A percentile compares a stretch with the other conserved stretches of the same genome.
phyloP scores from a whole-genome alignment of 2,888 invertebrate genomes.

The Oscheius sp. region DNA sequence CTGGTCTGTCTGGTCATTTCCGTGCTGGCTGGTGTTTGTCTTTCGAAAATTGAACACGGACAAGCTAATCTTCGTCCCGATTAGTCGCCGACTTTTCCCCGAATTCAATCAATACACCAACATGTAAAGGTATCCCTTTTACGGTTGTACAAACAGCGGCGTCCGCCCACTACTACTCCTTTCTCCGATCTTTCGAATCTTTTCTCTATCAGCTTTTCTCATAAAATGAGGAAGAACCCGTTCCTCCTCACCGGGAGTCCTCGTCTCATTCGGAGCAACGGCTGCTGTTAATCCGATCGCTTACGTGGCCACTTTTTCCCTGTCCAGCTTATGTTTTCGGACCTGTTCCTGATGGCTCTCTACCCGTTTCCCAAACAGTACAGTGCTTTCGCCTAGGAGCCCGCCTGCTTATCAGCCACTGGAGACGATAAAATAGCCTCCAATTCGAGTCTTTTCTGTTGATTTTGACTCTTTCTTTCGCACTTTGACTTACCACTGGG shows the following conservation, averaged over 20 bases:
- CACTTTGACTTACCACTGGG: background rate
- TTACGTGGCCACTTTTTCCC: conserved; percentile 20
- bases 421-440: background rate
- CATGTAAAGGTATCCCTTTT: background rate
- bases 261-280: conserved; percentile 1
- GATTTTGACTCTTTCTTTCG: background rate
- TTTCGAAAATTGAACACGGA: background rate
- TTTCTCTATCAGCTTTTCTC: background rate
- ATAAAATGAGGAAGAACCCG: background rate
- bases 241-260: background rate
- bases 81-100: background rate
- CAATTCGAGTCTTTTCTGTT: background rate
- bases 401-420: background rate
- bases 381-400: background rate
- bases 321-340: conserved; percentile 9
- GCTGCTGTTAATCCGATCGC: conserved; percentile 25
- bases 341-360: conserved; percentile 1
- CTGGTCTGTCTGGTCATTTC: background rate
- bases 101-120: background rate
- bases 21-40: conserved; percentile 9
- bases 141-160: background rate
- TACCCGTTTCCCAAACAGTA: background rate
- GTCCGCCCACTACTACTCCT: background rate
- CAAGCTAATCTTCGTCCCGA: background rate
- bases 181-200: background rate